A percentile compares a stretch with the other conserved stretches of the same genome.
phyloP scores from a whole-genome alignment of 2,113 vertebrate genomes.

The Muntiacus reevesi region DNA sequence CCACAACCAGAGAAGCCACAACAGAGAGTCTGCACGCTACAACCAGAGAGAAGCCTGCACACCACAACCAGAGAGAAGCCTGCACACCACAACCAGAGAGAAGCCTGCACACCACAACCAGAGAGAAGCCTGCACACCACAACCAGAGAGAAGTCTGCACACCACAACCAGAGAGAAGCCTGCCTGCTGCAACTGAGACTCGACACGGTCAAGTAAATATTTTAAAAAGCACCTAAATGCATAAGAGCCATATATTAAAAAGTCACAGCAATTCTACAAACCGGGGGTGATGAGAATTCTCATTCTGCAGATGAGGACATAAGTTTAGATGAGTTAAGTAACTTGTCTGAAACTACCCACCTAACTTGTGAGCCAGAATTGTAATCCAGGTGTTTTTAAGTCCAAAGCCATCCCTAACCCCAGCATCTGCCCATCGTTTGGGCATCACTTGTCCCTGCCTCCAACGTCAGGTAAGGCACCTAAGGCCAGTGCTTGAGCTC shows the following conservation, averaged over 20 bases:
- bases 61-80: too few relatives aligned
- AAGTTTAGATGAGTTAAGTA: neutral
- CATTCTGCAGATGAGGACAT: neutral
- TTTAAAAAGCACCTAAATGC: neutral
- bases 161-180: neutral
- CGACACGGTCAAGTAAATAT: neutral
- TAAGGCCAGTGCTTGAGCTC: neutral
- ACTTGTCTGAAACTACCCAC: neutral
- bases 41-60: too few relatives aligned
- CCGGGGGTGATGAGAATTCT: neutral
- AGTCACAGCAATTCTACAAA: neutral
- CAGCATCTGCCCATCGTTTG: neutral
- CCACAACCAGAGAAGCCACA: too few relatives aligned
- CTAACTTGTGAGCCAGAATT: neutral
- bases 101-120: neutral
- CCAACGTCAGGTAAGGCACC: neutral
- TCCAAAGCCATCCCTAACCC: neutral
- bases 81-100: neutral
- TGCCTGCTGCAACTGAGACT: neutral
- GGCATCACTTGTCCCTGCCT: neutral
- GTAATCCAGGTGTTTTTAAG: neutral
- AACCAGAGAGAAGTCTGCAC: too few relatives aligned
- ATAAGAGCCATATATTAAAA: neutral
- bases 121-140: too few relatives aligned
- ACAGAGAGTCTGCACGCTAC: too few relatives aligned